Evolutionary conservation across 2,113 vertebrate genomes (phyloP).

Genomic region (Brachionichthys hirsutus): DNA sequence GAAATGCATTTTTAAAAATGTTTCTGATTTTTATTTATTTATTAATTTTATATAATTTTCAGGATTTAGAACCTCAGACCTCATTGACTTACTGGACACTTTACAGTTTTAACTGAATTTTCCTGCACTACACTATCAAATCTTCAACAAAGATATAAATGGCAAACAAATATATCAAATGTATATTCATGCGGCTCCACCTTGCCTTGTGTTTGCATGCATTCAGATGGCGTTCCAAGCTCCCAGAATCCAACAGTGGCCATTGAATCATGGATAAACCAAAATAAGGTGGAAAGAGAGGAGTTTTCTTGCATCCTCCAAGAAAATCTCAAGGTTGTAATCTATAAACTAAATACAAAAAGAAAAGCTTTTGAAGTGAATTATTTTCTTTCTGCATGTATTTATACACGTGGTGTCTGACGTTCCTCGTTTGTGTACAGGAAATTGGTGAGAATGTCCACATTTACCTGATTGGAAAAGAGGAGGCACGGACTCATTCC

Average conservation of each 20-base stretch:
- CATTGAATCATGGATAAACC: slow-evolving; percentile 94
- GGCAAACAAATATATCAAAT: background rate
- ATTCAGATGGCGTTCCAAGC: slow-evolving; percentile 91
- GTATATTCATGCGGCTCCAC: slow-evolving; percentile 9
- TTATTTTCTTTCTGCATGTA: too few relatives aligned
- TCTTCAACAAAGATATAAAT: background rate
- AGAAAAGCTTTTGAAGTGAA: background rate
- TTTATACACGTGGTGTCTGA: background rate
- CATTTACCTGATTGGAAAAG: slow-evolving; percentile 97
- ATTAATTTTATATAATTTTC: too few relatives aligned
- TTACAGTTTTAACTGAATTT: too few relatives aligned
- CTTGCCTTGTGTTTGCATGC: slow-evolving; percentile 12
- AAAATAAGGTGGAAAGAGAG: slow-evolving; percentile 94
- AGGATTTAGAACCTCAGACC: too few relatives aligned
- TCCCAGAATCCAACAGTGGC: slow-evolving; percentile 93
- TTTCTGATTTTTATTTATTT: too few relatives aligned
- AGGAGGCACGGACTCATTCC: slow-evolving; percentile 93
- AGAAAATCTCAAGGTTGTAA: slow-evolving; percentile 89
- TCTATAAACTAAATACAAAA: background rate
- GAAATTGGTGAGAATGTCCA: slow-evolving; percentile 98
- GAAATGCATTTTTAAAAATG: too few relatives aligned
- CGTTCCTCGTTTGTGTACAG: slow-evolving; percentile 60
- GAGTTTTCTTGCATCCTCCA: slow-evolving; percentile 86
- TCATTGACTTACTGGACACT: too few relatives aligned
- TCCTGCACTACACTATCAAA: background rate